These are phyloP conservation scores for Diabrotica undecimpunctata DNA, from an alignment of 1,140 invertebrate genomes.

Conservation along the genomic window DNA sequence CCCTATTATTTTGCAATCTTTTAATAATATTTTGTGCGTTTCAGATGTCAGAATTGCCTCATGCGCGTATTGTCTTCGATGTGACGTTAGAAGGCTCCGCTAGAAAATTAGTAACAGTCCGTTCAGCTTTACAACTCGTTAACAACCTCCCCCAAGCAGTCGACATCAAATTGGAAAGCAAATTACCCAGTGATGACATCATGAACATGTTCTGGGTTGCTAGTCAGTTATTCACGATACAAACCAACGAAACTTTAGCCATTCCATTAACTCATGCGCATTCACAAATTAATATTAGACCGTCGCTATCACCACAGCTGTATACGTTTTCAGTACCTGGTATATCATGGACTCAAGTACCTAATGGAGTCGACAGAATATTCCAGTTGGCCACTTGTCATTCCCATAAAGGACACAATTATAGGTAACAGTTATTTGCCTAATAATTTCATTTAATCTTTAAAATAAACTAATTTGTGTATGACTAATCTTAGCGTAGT, in stretches of 20 bases:
- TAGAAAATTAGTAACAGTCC: constrained; percentile 90
- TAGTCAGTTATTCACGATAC: constrained; percentile 35
- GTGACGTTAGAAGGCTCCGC: constrained; percentile 90
- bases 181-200: constrained; percentile 31
- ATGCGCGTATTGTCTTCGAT: constrained; percentile 76
- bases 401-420: constrained; percentile 46
- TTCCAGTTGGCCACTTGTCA: constrained; percentile 53
- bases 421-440: constrained; percentile 38
- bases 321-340: constrained; percentile 60
- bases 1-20: too few relatives aligned
- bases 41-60: constrained; percentile 32
- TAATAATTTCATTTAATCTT: constrained; percentile 15
- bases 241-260: constrained; percentile 51
- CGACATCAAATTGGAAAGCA: constrained; percentile 66
- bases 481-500: too few relatives aligned
- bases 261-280: constrained; percentile 63
- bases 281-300: constrained; percentile 57
- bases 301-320: constrained; percentile 39
- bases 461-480: background rate
- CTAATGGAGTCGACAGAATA: constrained; percentile 54
- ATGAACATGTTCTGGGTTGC: constrained; percentile 30
- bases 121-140: constrained; percentile 79
- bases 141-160: constrained; percentile 74
- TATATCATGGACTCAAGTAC: constrained; percentile 63
- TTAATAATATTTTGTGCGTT: constrained; percentile 5